phyloP scores from a whole-genome alignment of 2,888 invertebrate genomes.

The Drosophila borealis region DNA sequence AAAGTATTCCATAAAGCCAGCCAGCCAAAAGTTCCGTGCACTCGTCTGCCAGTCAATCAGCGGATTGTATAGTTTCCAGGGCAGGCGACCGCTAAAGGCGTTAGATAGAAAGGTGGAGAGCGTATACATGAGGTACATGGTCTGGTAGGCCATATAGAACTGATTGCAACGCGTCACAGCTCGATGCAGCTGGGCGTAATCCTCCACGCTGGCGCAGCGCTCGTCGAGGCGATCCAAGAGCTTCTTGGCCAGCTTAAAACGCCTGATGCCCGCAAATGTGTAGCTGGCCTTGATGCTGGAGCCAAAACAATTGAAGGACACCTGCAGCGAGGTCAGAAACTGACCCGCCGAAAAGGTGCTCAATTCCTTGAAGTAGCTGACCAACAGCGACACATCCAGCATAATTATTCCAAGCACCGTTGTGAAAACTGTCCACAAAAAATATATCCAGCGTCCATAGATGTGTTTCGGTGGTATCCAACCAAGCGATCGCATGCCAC shows the following conservation, averaged over 20 bases:
- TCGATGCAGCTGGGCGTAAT: conserved; percentile 29
- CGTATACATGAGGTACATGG: conserved; percentile 32
- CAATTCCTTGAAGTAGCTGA: conserved; percentile 37
- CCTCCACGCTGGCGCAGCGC: conserved; percentile 20
- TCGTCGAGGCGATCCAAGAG: conserved; percentile 46
- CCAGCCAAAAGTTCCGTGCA: conserved; percentile 25
- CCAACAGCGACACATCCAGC: conserved; percentile 30
- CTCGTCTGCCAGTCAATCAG: conserved; percentile 33
- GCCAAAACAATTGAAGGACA: conserved; percentile 42
- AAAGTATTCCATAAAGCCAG: conserved; percentile 22
- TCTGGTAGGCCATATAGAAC: conserved; percentile 22
- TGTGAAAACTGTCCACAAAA: conserved; percentile 22
- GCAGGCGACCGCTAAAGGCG: conserved; percentile 25
- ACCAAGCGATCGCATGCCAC: conserved; percentile 35
- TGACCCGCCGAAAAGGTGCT: conserved; percentile 54
- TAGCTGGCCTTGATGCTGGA: conserved; percentile 38
- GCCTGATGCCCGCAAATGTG: conserved; percentile 30
- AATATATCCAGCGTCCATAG: conserved; percentile 10
- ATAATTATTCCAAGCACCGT: conserved; percentile 21
- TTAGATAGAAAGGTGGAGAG: conserved; percentile 26
- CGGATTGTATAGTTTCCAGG: conserved; percentile 55
- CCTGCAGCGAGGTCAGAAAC: conserved; percentile 64
- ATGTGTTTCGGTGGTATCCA: conserved; percentile 38
- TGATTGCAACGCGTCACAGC: conserved; percentile 35
- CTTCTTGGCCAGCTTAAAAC: conserved; percentile 34